A percentile compares a stretch with the other conserved stretches of the same genome.
These are phyloP conservation scores for Lacerta viridis DNA, from an alignment of 2,797 vertebrate species.

Conservation along the genomic window DNA sequence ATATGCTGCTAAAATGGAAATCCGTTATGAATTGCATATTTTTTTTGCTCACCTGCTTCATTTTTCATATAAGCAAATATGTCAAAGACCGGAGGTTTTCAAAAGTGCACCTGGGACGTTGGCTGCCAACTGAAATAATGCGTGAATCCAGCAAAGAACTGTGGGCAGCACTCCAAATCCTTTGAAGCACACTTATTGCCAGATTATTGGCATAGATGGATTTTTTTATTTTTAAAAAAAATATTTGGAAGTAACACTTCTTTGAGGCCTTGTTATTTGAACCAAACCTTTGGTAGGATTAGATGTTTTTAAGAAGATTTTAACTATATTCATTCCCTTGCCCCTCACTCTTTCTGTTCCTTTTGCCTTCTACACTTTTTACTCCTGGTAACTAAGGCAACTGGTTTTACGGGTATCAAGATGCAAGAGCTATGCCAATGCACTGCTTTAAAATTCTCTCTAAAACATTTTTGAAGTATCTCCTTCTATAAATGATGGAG, in stretches of 20 bases:
- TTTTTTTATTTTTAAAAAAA: not conserved
- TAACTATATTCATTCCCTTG: not conserved
- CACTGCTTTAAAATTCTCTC: conserved; percentile 24
- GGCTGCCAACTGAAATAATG: conserved; percentile 17
- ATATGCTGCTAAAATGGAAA: conserved; percentile 24
- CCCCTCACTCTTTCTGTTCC: not conserved
- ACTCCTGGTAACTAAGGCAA: conserved; percentile 27
- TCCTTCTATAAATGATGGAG: conserved; percentile 1
- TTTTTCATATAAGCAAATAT: conserved; percentile 34
- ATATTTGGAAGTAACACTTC: not conserved
- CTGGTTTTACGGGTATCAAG: not conserved
- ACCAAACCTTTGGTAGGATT: conserved; percentile 1
- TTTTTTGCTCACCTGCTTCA: conserved; percentile 2
- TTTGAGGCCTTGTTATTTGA: conserved; percentile 17
- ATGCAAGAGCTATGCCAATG: not conserved
- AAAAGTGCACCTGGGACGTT: conserved; percentile 25
- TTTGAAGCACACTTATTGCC: conserved; percentile 16
- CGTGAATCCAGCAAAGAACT: conserved; percentile 14
- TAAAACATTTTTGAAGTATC: not conserved
- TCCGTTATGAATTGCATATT: conserved; percentile 4
- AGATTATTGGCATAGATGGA: not conserved
- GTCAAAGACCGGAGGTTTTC: conserved; percentile 29
- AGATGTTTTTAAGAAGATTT: conserved; percentile 35
- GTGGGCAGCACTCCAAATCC: conserved; percentile 6
- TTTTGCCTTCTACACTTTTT: not conserved